Base-by-base conservation (phyloP, 2,888 invertebrate species). In the Panorpa germanica region DNA sequence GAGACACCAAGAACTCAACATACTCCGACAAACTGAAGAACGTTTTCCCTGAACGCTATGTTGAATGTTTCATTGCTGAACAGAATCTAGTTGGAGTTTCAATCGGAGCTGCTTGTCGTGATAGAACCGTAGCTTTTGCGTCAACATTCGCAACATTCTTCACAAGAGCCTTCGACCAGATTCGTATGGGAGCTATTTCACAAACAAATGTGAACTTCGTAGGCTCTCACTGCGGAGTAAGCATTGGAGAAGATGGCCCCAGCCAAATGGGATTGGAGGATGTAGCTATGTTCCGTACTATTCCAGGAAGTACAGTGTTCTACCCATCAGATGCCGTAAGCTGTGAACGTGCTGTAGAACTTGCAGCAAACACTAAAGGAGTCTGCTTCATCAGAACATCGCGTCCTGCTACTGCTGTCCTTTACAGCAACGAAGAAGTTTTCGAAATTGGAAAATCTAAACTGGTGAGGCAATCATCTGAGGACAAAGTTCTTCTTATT, bases 251-350 rank as follows among this genome's bases (percentile, higher is more conserved):
- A 59, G 96, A 96, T 58, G 96, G 96, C 0, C 96, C 98, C 10
- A 88, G 88, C 33, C 98, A 99, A 61, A 98, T 99, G 98, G 98
- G 90, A 4, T 65, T 98, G n/a, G 98, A 98, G 59, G 98, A 99
- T 55, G 53, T 98, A 34, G 85, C 91, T 2, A 66, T 98, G 65
- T 98, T 99, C 72, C 69, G 96, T 23, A 55, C 82, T 4, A 69
- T 98, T 39, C 90, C 95, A 31, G 78, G 78, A 35, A 64, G 70
- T 38, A 75, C 74, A 2, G 61, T 81, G 5, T 80, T 80, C 57
- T 81, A 81, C 45, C 80, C 80, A 26, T 61, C 77, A 21, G 98
- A 99, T 57, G 98, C 93, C 0, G 96, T 98, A 6, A 76, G 86
- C 21, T 68, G 80, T 16, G 98, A 99, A 57, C 68, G 93, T 33